These are phyloP conservation scores for Osedax frankpressi DNA, from an alignment of 2,888 invertebrate genomes.

Conservation along the genomic window DNA sequence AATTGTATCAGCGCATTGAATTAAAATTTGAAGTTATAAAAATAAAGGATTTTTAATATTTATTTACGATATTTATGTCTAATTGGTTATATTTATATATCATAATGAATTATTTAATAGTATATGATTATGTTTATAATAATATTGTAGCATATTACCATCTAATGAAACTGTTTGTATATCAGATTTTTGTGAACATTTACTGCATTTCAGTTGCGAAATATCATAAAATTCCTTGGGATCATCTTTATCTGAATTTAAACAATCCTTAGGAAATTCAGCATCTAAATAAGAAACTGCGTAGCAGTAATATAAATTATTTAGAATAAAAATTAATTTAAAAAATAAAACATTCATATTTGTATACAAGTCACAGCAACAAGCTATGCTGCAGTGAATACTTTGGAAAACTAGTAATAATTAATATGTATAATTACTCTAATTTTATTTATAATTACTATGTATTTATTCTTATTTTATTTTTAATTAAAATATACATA, in stretches of 20 bases:
- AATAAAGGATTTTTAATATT: no score
- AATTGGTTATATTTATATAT: no score
- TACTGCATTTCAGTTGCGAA: constrained; percentile 31
- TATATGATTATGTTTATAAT: no score
- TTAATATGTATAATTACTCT: not conserved
- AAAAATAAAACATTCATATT: not conserved
- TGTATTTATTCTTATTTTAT: not conserved
- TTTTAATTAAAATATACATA: not conserved
- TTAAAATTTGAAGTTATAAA: no score
- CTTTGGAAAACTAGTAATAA: not conserved
- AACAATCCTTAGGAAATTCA: constrained; percentile 24
- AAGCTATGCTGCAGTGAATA: not conserved
- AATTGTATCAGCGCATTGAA: no score
- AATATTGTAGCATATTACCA: no score
- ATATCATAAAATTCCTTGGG: constrained; percentile 33
- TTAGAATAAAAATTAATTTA: not conserved
- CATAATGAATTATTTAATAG: no score
- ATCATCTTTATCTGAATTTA: constrained; percentile 18
- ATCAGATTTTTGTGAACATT: constrained; percentile 31
- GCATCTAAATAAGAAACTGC: constrained; percentile 1
- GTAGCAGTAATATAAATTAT: no score
- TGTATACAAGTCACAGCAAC: not conserved
- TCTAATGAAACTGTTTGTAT: constrained; percentile 31
- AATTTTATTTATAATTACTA: no score
- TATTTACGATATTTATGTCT: no score